Evolutionary conservation across 1,140 invertebrate genomes (phyloP).

Genomic region (Temnothorax curvispinosus): DNA sequence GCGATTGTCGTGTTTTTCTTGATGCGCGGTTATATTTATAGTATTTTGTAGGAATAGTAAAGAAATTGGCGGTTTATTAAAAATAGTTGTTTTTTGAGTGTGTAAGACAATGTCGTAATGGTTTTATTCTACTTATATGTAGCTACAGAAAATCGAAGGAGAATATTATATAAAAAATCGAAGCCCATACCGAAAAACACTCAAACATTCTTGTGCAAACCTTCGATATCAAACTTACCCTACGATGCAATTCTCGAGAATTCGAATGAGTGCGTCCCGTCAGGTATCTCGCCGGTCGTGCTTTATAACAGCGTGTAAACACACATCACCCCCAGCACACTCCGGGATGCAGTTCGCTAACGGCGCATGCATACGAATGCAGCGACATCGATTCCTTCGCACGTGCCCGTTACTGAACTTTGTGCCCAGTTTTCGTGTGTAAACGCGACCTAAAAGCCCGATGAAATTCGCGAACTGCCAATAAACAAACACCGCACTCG

Average conservation of each 20-base stretch:
- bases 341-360: not conserved
- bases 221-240: not conserved
- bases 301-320: conserved; percentile 45
- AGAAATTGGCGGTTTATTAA: not conserved
- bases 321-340: not conserved
- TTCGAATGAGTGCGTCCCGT: not conserved
- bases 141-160: not conserved
- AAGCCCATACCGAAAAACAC: not conserved
- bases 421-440: not conserved
- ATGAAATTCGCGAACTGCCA: conserved; percentile 33
- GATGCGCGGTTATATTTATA: not conserved
- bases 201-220: not conserved
- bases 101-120: not conserved
- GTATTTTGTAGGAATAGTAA: not conserved
- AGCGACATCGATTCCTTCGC: conserved; percentile 49
- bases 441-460: conserved; percentile 6
- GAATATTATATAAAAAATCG: not conserved
- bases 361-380: conserved; percentile 40
- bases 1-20: not conserved
- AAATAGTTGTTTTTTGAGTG: not conserved
- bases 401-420: conserved; percentile 38
- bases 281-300: not conserved
- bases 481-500: conserved; percentile 38
- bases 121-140: not conserved
- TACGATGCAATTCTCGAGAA: conserved; percentile 23